Conservation (phyloP, 1,140 invertebrate genomes). For the Ridgeia piscesae region DNA sequence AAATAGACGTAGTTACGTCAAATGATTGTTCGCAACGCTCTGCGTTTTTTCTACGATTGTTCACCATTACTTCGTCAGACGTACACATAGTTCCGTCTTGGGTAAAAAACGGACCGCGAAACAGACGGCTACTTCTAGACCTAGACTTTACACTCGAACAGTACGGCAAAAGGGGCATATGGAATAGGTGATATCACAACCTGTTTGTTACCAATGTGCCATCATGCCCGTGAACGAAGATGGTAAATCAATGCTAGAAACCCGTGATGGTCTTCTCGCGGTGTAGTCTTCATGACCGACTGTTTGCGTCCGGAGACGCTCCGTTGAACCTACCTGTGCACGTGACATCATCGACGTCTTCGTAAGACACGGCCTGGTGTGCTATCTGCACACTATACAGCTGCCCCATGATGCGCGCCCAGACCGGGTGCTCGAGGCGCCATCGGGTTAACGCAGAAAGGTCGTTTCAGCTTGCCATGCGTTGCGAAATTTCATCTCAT, state of each 20-base stretch:
- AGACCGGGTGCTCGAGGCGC: background rate
- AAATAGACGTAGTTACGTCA: no score
- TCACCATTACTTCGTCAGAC: no score
- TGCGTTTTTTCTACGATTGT: no score
- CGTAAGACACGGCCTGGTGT: background rate
- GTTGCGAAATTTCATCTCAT: background rate
- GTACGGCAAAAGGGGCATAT: no score
- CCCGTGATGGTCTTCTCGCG: background rate
- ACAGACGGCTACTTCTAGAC: no score
- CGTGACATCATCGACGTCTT: background rate
- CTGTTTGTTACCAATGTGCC: no score
- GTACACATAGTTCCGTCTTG: no score
- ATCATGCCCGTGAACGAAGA: background rate
- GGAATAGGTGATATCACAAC: no score
- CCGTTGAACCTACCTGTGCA: background rate
- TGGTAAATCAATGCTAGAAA: no score
- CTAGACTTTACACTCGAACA: no score
- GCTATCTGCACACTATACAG: background rate
- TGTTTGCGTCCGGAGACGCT: background rate
- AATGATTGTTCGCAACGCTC: no score
- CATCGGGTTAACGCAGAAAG: background rate
- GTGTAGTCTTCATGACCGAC: background rate
- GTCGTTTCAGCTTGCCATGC: background rate
- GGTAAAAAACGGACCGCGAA: no score
- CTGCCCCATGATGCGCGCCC: background rate